Evolutionary conservation across 2,797 vertebrate species (phyloP).

Genomic region (Pangasius djambal): DNA sequence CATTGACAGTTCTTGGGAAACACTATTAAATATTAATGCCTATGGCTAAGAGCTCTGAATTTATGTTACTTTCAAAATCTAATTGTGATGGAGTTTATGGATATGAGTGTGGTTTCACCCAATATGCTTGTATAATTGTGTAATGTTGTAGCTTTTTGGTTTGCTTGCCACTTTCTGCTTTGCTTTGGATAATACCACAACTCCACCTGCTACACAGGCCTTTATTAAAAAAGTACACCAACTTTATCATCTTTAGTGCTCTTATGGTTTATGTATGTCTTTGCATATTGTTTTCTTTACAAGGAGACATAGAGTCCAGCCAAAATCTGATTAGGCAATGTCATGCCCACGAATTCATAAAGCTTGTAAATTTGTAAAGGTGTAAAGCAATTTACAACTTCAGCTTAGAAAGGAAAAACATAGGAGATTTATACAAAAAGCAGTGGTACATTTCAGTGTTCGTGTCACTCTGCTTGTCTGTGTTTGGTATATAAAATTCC

Average conservation of each 20-base stretch:
- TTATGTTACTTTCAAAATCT: conserved; percentile 30
- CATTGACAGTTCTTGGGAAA: conserved; percentile 45
- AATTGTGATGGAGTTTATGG: conserved; percentile 18
- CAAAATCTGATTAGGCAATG: not conserved
- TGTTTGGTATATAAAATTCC: not conserved
- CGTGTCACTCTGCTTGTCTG: not conserved
- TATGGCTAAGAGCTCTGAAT: conserved; percentile 20
- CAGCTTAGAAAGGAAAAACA: not conserved
- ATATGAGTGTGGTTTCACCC: conserved; percentile 4
- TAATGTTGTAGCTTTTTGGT: not conserved
- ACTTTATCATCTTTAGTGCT: not conserved
- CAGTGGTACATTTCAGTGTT: not conserved
- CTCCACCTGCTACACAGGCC: not conserved
- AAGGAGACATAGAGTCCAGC: not conserved
- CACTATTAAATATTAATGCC: conserved; percentile 51
- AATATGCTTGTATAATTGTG: conserved; percentile 30
- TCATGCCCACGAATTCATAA: not conserved
- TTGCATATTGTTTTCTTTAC: not conserved
- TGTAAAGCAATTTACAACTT: not conserved
- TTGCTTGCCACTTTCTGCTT: not conserved
- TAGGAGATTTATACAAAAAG: not conserved
- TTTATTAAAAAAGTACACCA: not conserved
- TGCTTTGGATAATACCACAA: not conserved
- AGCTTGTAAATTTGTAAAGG: not conserved
- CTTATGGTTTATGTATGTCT: not conserved